Percentiles rank a stretch among this genome's conserved stretches.
Evolutionary conservation across 2,113 vertebrate species (phyloP).

Genomic region (Vulpes ferrilata): DNA sequence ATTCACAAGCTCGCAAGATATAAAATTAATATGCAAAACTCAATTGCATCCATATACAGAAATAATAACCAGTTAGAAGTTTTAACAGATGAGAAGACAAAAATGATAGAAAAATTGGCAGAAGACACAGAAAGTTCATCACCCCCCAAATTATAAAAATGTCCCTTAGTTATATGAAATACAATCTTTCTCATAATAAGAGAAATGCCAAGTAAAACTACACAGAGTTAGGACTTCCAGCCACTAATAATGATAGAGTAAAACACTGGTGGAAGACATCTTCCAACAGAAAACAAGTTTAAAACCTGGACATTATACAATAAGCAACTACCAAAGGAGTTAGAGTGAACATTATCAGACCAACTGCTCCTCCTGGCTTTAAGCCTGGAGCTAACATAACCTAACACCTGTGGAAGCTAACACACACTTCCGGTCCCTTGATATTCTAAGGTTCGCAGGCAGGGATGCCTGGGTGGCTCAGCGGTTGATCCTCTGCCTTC

Average conservation of each 20-base stretch:
- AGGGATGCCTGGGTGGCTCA: not conserved
- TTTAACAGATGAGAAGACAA: not conserved
- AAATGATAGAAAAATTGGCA: not conserved
- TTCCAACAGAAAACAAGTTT: not conserved
- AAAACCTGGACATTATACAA: not conserved
- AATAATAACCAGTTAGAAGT: not conserved
- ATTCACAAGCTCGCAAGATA: not conserved
- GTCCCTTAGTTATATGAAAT: not conserved
- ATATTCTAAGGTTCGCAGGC: not conserved
- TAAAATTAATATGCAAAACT: not conserved
- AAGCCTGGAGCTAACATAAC: not conserved
- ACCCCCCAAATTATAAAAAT: not conserved
- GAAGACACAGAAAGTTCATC: not conserved
- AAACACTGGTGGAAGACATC: not conserved
- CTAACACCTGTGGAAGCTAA: not conserved
- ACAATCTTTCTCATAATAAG: constrained; percentile 7
- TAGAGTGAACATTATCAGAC: not conserved
- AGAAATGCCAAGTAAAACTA: not conserved
- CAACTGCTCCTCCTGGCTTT: not conserved
- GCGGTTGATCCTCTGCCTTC: too few species aligned
- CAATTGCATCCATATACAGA: not conserved
- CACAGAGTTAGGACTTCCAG: not conserved
- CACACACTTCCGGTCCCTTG: not conserved
- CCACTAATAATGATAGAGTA: not conserved
- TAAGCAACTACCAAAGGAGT: not conserved